Evolutionary conservation across 2,113 vertebrate genomes (phyloP), one percentile per base, ranked within the genome.

Genomic region (Leptobrachium ailaonicum): DNA sequence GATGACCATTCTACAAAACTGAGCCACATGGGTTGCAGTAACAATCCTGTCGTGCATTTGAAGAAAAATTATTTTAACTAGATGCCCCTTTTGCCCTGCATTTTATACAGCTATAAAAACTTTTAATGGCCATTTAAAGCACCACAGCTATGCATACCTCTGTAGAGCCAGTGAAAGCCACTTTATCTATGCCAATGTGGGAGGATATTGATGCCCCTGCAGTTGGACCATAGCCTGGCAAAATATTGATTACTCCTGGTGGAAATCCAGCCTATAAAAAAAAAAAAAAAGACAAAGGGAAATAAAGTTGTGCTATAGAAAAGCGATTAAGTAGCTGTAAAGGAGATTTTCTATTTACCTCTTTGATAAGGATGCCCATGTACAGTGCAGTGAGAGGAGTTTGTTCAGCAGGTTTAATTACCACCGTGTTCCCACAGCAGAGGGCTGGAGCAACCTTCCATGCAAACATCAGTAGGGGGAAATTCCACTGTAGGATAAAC

Each of bases 161-260:
- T 1, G 96, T 98, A 69, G 98, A 99, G 86, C 98, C 98, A 47
- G 98, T 99, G 88, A 99, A 99, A 7, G 97, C 97, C 85, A 99
- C 95, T 94, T 99, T 99, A 90, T 99, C 96, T 83, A 99, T 96
- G 91, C 96, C 97, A 90, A 94, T 85, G 58, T 99, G 98, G 66
- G 95, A 96, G 69, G 96, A 94, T 80, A 99, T 99, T 3, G 96
- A 94, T 70, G 97, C 95, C 84, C 98, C 98, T 73, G 95, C 96
- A 11, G 96, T 96, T 87, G 96, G 95, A 88, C 98, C 98, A 53
- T 92, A 98, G 91, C 98, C 98, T 86, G 98, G 97, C 91, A 99
- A 94, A 94, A 99, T 99, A 93, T 99, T 99, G 92, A 99, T 91
- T 84, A 99, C 98, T 91, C 98, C 98, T 14, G 98, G 96, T 87